Conservation (phyloP, 2,888 invertebrate genomes). For the Fragum sueziense region DNA sequence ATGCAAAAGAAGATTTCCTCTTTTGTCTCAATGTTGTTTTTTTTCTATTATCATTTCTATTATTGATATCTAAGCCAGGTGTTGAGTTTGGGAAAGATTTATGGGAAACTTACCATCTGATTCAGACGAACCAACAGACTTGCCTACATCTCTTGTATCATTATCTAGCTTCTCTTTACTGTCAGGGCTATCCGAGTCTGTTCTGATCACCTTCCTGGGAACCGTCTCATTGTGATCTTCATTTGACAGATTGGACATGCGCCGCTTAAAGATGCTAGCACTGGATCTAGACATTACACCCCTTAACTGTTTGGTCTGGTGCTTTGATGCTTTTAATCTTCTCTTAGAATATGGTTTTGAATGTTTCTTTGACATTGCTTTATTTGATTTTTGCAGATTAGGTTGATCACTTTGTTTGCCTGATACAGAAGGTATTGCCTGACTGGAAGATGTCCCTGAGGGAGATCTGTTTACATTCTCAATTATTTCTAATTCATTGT, state of each 20-base stretch:
- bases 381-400: too few species aligned
- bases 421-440: too few species aligned
- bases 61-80: too few species aligned
- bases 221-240: neutral
- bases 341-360: neutral
- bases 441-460: too few species aligned
- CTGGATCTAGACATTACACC: neutral
- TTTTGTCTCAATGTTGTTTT: too few species aligned
- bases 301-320: neutral
- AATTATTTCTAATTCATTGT: too few species aligned
- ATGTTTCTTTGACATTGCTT: neutral
- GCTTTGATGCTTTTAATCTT: neutral
- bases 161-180: neutral
- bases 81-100: too few species aligned
- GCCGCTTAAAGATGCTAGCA: conserved; percentile 10
- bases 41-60: too few species aligned
- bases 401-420: too few species aligned
- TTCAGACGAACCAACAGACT: neutral
- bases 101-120: conserved; percentile 24
- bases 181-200: neutral
- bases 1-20: too few species aligned
- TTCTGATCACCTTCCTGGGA: neutral
- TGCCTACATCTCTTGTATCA: neutral
- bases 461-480: too few species aligned
- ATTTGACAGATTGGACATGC: conserved; percentile 3